Evolutionary conservation across 2,797 vertebrate genomes (phyloP), one percentile per base, ranked within the genome.

Genomic region (Acanthis flammea): DNA sequence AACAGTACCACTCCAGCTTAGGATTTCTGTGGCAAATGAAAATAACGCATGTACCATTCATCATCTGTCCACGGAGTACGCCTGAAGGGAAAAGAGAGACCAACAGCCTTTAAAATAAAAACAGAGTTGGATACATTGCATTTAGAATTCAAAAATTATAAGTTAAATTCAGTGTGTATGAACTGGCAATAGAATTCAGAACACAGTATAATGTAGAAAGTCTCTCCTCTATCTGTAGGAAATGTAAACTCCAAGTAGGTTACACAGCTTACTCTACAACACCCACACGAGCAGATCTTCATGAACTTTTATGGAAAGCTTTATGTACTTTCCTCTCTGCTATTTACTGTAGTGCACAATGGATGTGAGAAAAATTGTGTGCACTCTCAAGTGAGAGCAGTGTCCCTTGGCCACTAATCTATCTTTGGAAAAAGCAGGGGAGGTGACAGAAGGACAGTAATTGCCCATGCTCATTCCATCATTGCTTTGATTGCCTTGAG

Each of bases 1-100:
- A 98, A 95, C 98, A 98, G 50, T 98, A 98, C 98, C 98, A 98
- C 51, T 94, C 94, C 72, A 96, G 39, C 2, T 95, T 92, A n/a
- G 90, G 62, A 39, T 96, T 97, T 67, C 79, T 95, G 54, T 96
- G 91, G 96, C 98, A 98, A 95, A 98, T 97, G 19, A 84, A 70
- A 42, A 92, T 30, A 6, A 95, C 86, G 55, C 97, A 97, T 53
- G 98, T 98, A 39, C 60, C 53, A 37, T 97, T 97, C 76, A 47
- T 85, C 58, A 80, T 93, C 35, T 92, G 84, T 68, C 66, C 71
- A 14, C 76, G 91, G 94, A 77, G 21, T 63, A 28, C 5, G 3
- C 95, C 93, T 97, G 82, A 87, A 87, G 74, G 77, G 83, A 62
- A 96, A 86, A 92, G 54, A 91, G 24, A 96, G 51, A 91, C 21